A percentile compares a stretch with the other conserved stretches of the same genome.
Conservation (phyloP, 2,888 invertebrate species). For the Hydroisotoma schaefferi region DNA sequence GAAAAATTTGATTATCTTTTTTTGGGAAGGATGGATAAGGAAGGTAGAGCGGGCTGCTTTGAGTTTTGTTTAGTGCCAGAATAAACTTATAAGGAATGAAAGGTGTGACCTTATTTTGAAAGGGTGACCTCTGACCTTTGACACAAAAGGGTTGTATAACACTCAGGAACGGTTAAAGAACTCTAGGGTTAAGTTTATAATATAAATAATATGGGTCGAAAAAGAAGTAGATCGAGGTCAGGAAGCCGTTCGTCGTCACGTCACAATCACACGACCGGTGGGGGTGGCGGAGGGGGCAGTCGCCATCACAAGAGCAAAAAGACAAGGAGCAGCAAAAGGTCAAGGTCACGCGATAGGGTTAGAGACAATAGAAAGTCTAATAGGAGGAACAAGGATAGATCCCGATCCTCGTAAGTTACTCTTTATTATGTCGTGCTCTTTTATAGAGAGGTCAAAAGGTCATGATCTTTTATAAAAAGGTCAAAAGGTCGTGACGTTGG, state of each 20-base stretch:
- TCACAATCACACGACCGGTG: slow-evolving; percentile 25
- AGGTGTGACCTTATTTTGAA: neutral
- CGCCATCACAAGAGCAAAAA: slow-evolving; percentile 43
- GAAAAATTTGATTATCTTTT: too few relatives aligned
- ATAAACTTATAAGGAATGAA: too few relatives aligned
- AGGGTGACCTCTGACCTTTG: neutral
- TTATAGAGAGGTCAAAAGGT: too few relatives aligned
- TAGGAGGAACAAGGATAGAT: slow-evolving; percentile 32
- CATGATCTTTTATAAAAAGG: too few relatives aligned
- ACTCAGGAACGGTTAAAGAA: neutral
- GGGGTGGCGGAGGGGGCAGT: slow-evolving; percentile 31
- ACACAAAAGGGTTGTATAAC: neutral
- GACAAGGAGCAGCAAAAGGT: slow-evolving; percentile 62
- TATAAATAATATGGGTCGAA: slow-evolving; percentile 34
- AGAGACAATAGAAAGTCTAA: slow-evolving; percentile 56
- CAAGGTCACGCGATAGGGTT: slow-evolving; percentile 74
- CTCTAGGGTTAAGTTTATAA: neutral
- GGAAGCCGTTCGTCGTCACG: slow-evolving; percentile 39
- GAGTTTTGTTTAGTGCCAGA: neutral
- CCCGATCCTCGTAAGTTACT: slow-evolving; percentile 38
- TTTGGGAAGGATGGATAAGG: neutral
- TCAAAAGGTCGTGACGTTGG: too few relatives aligned
- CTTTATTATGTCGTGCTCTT: too few relatives aligned
- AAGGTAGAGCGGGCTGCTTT: neutral
- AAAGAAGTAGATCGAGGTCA: slow-evolving; percentile 42